Base-by-base conservation (phyloP, 1,140 invertebrate species). In the Bombus pascuorum region DNA sequence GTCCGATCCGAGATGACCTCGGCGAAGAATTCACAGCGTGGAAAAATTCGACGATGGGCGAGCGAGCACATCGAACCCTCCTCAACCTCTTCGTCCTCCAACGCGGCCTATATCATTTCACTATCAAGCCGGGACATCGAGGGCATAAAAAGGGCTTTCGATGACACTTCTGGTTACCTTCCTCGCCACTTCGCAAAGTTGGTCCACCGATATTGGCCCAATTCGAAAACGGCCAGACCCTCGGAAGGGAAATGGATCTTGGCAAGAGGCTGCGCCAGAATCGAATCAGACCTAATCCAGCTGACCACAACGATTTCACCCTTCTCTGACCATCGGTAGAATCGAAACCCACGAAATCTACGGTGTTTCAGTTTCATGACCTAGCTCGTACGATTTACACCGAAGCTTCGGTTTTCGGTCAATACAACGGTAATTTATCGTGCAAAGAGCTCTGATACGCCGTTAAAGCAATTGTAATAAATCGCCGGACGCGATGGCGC, bases 211-310 rank as follows among this genome's bases (percentile, higher is more conserved):
- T 90, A 90, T 90, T 90, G 89, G 89, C 77, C 79, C 86, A 90
- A 90, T 90, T 90, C 89, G 86, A 76, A 78, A 90, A 83, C 68
- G 89, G 65, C 81, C 68, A 73, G 83, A 34, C 77, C 70, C 77
- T 74, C 77, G 57, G 62, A 77, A 88, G 85, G 86, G 83, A 90
- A 90, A 90, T 90, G 89, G 89, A 90, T 90, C 89, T 90, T 90
- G 89, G 86, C 89, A 90, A 88, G 89, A 79, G 86, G 73, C 57
- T 83, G 79, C 76, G 80, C 86, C 80, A 80, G 81, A 90, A 90
- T 90, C 86, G 89, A 90, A 90, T 90, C 89, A 78, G 68, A 90
- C 89, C 72, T 88, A 88, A 90, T 90, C 76, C 86, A 90, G 83
- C 86, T 90, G 89, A 90, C 89, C 89, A 42, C 86, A 77, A 88